These are phyloP conservation scores for Okamejei kenojei DNA, from an alignment of 2,797 vertebrate genomes.

Conservation along the genomic window DNA sequence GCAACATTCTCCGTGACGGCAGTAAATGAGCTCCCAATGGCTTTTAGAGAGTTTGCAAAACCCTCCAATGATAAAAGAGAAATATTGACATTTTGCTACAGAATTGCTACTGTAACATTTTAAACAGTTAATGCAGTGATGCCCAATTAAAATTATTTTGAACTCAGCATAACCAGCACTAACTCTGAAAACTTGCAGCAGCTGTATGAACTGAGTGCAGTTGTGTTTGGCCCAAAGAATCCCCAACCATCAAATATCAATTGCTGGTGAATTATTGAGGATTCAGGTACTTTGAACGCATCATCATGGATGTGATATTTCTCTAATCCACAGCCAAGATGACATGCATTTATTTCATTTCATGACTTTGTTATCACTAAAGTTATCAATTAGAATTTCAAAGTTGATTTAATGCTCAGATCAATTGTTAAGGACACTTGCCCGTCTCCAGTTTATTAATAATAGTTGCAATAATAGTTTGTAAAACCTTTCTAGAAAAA, in stretches of 20 bases:
- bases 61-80: background rate
- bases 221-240: background rate
- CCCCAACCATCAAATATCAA: background rate
- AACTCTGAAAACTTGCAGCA: background rate
- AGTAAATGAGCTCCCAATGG: background rate
- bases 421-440: background rate
- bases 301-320: background rate
- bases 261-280: background rate
- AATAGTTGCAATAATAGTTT: background rate
- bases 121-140: background rate
- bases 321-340: background rate
- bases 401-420: background rate
- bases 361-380: background rate
- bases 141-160: background rate
- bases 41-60: background rate
- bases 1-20: background rate
- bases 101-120: background rate
- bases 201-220: background rate
- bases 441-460: background rate
- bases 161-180: background rate
- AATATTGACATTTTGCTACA: background rate
- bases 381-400: background rate
- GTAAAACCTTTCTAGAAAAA: background rate
- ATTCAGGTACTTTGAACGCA: background rate
- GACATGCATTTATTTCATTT: background rate